Conservation (phyloP, 2,113 vertebrate species). For the Haemorhous mexicanus region DNA sequence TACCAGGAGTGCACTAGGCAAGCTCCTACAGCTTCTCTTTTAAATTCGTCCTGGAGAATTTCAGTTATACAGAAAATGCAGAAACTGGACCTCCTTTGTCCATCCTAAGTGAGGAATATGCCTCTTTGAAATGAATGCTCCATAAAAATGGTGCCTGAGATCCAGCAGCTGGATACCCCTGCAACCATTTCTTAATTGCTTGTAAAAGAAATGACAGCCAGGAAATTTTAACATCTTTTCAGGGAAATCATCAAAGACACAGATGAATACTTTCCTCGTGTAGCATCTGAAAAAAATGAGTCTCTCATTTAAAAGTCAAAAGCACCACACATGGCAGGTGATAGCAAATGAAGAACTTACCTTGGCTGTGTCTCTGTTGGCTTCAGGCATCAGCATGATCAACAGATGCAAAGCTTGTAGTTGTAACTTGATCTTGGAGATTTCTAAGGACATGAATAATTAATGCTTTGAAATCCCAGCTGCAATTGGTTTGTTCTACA, state of each 20-base stretch:
- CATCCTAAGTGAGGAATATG: background rate
- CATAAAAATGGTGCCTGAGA: background rate
- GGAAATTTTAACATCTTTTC: background rate
- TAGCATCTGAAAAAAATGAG: background rate
- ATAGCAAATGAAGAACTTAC: conserved; percentile 62
- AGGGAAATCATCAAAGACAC: background rate
- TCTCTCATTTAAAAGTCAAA: background rate
- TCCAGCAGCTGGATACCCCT: background rate
- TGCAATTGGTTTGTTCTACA: background rate
- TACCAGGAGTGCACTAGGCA: background rate
- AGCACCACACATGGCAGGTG: background rate
- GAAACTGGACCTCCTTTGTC: background rate
- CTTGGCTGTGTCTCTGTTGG: conserved; percentile 87
- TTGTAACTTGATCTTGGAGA: conserved; percentile 84
- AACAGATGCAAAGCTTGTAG: conserved; percentile 93
- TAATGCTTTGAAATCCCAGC: background rate
- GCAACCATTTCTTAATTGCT: background rate
- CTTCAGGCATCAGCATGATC: conserved; percentile 88
- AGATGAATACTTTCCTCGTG: background rate
- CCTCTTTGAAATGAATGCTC: background rate
- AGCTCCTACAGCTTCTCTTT: background rate
- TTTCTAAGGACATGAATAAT: conserved; percentile 75
- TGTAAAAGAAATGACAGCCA: background rate
- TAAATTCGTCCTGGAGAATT: background rate
- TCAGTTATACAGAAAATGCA: background rate